Conservation (phyloP, 1,140 invertebrate species). For the Coptotermes formosanus region DNA sequence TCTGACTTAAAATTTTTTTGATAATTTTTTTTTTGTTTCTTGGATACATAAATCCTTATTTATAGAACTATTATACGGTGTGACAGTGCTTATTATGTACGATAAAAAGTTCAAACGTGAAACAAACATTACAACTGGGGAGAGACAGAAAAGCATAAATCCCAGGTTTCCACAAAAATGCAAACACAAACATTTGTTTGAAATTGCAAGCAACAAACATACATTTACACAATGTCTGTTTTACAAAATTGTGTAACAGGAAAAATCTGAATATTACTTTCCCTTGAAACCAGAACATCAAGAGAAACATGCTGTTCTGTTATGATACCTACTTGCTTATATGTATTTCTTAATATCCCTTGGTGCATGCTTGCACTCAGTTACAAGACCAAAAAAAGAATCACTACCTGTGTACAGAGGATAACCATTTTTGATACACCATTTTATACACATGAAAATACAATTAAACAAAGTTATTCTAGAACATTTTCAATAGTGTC, state of each 20-base stretch:
- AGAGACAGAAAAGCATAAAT: background rate
- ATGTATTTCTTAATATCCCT: background rate
- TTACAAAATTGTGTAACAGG: background rate
- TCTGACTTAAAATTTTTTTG: background rate
- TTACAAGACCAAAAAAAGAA: background rate
- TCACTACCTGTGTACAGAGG: background rate
- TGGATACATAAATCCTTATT: conserved; percentile 19
- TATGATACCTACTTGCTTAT: background rate
- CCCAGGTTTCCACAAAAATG: background rate
- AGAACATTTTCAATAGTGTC: conserved; percentile 5
- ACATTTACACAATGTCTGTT: conserved; percentile 15
- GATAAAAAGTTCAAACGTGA: conserved; percentile 19
- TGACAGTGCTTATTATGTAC: conserved; percentile 1
- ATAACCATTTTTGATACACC: background rate
- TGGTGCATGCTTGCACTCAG: background rate
- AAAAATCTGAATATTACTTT: conserved; percentile 6
- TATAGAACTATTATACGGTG: conserved; percentile 5
- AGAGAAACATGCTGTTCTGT: background rate
- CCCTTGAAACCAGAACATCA: background rate
- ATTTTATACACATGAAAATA: conserved; percentile 5
- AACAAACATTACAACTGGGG: conserved; percentile 18
- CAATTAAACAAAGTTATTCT: background rate
- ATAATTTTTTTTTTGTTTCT: conserved; percentile 12
- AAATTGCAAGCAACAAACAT: conserved; percentile 5
- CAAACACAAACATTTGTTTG: background rate